Evolutionary conservation across 2,113 vertebrate genomes (phyloP), one percentile per base, ranked within the genome.

Genomic region (Corvus moneduloides): DNA sequence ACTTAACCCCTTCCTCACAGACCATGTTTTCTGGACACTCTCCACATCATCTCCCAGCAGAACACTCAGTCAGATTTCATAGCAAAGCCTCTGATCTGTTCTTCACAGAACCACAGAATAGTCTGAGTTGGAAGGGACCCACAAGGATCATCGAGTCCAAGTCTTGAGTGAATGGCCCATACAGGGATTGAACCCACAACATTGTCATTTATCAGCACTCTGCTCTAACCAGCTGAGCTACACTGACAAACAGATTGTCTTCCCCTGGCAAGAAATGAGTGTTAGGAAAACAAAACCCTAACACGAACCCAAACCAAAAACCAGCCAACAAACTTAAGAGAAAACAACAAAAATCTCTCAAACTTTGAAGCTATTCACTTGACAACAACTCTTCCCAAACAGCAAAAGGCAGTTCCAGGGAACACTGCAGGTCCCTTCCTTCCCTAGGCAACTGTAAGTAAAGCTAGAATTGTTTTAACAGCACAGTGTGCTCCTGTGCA

Each of bases 401-500:
- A 85, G 26, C 56, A 77, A 35, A 79, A 82, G 39, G 52, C 82
- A 84, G 35, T 5, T 75, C 32, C 33, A 75, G 52, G 46, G 88
- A 39, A 79, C 2, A 24, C 33, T 68, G 52, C 1, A 5, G 13
- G n/a, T 35, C 16, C 18, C 11, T 37, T 35, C 32, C 37, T 37
- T 56, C 51, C 56, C 46, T 37, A 73, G 37, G n/a, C 32, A 77
- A 11, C 30, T 41, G 6, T 26, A 10, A 63, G 54, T 13, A 26
- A 91, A 90, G 48, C 59, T 71, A 22, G 15, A 27, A 44, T 1
- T 9, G 28, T 55, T 68, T 20, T 2, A 59, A 17, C 27, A 64
- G 48, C 1, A 2, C 56, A 35, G 28, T 0, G 2, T 4, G 39
- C 6, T 76, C 44, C 75, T 0, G 1, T 43, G 52, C 62, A 77